phyloP scores from a whole-genome alignment of 2,888 invertebrate species.

The Anoplius nigerrimus region DNA sequence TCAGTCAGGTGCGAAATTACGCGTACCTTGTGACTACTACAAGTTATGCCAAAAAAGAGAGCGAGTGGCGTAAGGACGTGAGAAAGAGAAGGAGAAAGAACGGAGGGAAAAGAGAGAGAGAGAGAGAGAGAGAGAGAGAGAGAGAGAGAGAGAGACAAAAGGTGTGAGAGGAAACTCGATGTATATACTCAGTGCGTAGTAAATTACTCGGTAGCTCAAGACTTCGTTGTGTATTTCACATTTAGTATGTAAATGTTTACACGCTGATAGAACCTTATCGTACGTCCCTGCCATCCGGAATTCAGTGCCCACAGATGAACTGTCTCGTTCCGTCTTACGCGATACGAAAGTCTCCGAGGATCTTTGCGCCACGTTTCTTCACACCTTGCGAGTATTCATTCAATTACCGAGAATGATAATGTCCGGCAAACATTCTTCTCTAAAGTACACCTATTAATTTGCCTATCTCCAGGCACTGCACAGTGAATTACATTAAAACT shows the following conservation, averaged over 20 bases:
- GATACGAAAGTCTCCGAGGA: background rate
- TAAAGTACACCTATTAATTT: too few relatives aligned
- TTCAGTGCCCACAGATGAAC: slow-evolving; percentile 51
- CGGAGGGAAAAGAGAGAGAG: slow-evolving; percentile 4
- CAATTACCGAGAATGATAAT: too few relatives aligned
- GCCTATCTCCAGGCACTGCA: too few relatives aligned
- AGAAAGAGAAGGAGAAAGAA: slow-evolving; percentile 14
- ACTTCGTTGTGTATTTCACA: slow-evolving; percentile 57
- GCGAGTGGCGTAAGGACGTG: background rate
- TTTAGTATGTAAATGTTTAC: slow-evolving; percentile 71
- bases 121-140: slow-evolving; percentile 17
- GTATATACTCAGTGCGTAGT: slow-evolving; percentile 35
- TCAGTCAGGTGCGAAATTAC: too few relatives aligned
- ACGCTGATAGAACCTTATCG: slow-evolving; percentile 62
- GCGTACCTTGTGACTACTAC: too few relatives aligned
- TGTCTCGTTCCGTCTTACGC: slow-evolving; percentile 25
- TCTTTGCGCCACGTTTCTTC: too few relatives aligned
- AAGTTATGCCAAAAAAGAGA: too few relatives aligned
- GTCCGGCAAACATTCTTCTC: too few relatives aligned
- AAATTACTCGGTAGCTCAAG: slow-evolving; percentile 66
- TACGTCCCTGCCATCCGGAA: slow-evolving; percentile 40
- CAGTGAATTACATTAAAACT: too few relatives aligned
- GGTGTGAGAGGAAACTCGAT: too few relatives aligned
- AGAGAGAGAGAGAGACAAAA: slow-evolving; percentile 17
- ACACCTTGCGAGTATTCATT: too few relatives aligned